Evolutionary conservation across 1,140 invertebrate species (phyloP), one percentile per base, ranked within the genome.

Genomic region (Euura saliciscinereae): DNA sequence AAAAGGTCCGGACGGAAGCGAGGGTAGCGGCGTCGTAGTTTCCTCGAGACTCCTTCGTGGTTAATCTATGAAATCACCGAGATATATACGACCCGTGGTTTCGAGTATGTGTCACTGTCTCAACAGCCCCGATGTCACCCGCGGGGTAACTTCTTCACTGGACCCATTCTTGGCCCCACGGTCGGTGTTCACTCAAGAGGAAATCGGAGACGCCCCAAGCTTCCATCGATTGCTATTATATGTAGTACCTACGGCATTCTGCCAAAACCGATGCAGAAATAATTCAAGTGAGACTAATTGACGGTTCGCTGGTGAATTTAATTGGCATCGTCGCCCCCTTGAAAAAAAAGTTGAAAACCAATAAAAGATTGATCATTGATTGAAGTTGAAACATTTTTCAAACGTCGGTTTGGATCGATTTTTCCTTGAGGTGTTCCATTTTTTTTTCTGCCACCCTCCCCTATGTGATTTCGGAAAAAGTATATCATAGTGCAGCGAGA

Each of bases 31-130:
- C 51, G 6, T 59, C 51, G 51, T 8, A 8, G 51, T n/a, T n/a
- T 59, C 51, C 51, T 28, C 28, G 28, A 8, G 51, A 59, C 28
- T 28, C 51, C 51, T 59, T 59, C 51, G 51, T 59, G 51, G 51
- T 59, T 59, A 59, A 59, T 59, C 51, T 59, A 59, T 59, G 51
- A 59, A 59, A 59, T 59, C 51, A 59, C 51, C 13, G 51, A 59
- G 51, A 59, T 59, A 59, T 59, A 59, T 59, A 59, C 51, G 51
- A 59, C 5, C 51, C 51, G 8, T 59, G 51, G 8, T 4, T 4
- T 59, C 51, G 51, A 59, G 51, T 59, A 59, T 59, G 51, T 59
- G 51, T 59, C 51, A 59, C 51, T 59, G 51, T 59, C 51, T 59
- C 51, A 28, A 8, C 51, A n/a, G 51, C 51, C 13, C 13, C 51